These are phyloP conservation scores for Oscheius sp. DNA, from an alignment of 2,888 invertebrate species.

Conservation along the genomic window DNA sequence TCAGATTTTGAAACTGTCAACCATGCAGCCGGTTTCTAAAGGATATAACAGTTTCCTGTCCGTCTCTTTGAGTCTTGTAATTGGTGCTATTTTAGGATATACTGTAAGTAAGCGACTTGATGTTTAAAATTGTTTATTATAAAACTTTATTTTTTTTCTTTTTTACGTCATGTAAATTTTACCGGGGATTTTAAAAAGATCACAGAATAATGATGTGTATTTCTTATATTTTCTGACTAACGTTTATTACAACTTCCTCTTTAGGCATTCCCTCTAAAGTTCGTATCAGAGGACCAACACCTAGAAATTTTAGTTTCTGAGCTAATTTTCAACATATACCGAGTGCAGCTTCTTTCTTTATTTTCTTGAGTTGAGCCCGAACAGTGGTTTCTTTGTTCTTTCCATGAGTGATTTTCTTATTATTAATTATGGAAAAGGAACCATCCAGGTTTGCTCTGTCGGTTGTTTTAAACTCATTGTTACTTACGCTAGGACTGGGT, in stretches of 20 bases:
- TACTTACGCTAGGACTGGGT: too few species aligned
- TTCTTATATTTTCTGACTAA: constrained; percentile 7
- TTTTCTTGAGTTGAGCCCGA: too few species aligned
- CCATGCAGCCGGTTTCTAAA: not conserved
- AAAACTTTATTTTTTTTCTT: not conserved
- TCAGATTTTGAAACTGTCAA: too few species aligned
- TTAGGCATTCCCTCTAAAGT: constrained; percentile 19
- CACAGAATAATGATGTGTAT: not conserved
- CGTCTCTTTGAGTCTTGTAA: not conserved
- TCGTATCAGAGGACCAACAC: not conserved
- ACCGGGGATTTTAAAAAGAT: not conserved
- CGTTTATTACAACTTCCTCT: constrained; percentile 22
- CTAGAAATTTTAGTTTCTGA: not conserved
- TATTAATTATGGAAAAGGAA: too few species aligned
- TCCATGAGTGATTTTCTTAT: too few species aligned
- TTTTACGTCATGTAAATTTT: not conserved
- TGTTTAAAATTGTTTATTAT: not conserved
- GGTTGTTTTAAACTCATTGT: too few species aligned
- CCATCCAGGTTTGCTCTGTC: too few species aligned
- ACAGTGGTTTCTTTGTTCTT: too few species aligned
- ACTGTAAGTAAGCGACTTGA: not conserved
- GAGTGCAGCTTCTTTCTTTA: too few species aligned
- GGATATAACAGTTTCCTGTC: not conserved
- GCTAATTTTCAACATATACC: too few species aligned
- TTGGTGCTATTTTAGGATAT: not conserved